Base-by-base conservation (phyloP, 2,888 invertebrate genomes). In the Euplexia lucipara region DNA sequence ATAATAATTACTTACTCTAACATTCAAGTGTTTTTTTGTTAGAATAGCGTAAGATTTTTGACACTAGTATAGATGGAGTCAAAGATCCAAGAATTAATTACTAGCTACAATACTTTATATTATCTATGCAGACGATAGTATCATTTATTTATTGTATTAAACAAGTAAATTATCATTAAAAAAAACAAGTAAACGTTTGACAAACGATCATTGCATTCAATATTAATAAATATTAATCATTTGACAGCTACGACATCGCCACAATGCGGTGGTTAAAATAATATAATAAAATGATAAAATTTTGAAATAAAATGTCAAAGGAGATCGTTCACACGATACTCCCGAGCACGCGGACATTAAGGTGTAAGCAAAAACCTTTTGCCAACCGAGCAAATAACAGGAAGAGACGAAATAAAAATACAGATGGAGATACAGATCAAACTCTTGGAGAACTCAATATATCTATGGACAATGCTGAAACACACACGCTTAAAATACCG, bases 291-390 rank as follows among this genome's bases (percentile, higher is more conserved):
- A 94, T 94, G 94, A 90, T 86, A 90, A 90, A 90, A 88, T 86
- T 86, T 81, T 80, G 71, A 86, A 83, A 83, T 89, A 95, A 88
- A 87, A 95, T 95, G 95, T 83, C 91, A 90, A 86, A 86, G 91
- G 93, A 92, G 92, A 88, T 95, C 92, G 94, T 93, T 79, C 65
- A 88, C 78, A 81, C 94, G 93, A 94, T 92, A 87, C 91, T 93
- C 91, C 91, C 83, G 79, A 83, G 84, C 84, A 84, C 77, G 78
- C 85, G 83, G 79, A 88, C 84, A 76, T 83, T 87, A 60, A 83
- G 80, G 75, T 83, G 77, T 79, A 89, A 89, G 78, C 85, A 82
- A 69, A 86, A 77, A 75, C 79, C 79, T 32, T 88, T 88, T 81
- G 86, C 79, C 22, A 88, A 88, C 58, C 82, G 85, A 75, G 86